These are phyloP conservation scores for Cliona cf. orientalis DNA, from an alignment of 37 sponge, comb jelly and placozoan genomes.

Conservation along the genomic window DNA sequence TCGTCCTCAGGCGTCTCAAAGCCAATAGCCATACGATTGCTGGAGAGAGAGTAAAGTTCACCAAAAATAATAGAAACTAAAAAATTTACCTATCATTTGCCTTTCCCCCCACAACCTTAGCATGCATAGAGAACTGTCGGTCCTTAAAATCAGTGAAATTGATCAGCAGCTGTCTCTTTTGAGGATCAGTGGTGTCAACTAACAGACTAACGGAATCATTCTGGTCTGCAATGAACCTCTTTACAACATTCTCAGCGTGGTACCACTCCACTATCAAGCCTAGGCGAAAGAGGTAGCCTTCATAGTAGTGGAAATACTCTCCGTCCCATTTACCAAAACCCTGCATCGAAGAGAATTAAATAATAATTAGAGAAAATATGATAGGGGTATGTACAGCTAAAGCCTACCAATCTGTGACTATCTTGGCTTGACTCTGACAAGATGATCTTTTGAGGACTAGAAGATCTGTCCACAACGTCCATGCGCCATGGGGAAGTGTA, in stretches of 20 bases:
- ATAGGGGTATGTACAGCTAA: neutral
- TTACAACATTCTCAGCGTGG: conserved; percentile 34
- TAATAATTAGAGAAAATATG: neutral
- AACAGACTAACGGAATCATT: neutral
- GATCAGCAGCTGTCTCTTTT: conserved; percentile 22
- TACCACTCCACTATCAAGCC: conserved; percentile 51
- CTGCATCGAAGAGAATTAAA: conserved; percentile 5
- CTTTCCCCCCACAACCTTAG: conserved; percentile 25
- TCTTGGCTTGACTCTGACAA: neutral
- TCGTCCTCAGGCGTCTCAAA: conserved; percentile 53
- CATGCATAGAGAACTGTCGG: conserved; percentile 41
- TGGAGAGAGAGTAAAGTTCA: too few relatives aligned
- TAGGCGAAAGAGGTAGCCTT: conserved; percentile 64
- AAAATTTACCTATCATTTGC: conserved; percentile 31
- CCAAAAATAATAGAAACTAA: too few relatives aligned
- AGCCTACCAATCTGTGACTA: neutral
- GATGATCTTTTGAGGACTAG: neutral
- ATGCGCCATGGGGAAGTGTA: neutral
- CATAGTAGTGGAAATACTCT: conserved; percentile 46
- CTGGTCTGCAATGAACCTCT: neutral
- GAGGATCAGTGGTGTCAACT: conserved; percentile 29
- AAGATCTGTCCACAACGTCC: neutral
- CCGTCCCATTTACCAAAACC: conserved; percentile 68
- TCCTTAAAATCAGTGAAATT: neutral
- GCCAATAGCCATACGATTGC: conserved; percentile 55